A percentile compares a stretch with the other conserved stretches of the same genome.
Conservation (phyloP, 2,888 invertebrate species). For the Microctonus hyperodae region DNA sequence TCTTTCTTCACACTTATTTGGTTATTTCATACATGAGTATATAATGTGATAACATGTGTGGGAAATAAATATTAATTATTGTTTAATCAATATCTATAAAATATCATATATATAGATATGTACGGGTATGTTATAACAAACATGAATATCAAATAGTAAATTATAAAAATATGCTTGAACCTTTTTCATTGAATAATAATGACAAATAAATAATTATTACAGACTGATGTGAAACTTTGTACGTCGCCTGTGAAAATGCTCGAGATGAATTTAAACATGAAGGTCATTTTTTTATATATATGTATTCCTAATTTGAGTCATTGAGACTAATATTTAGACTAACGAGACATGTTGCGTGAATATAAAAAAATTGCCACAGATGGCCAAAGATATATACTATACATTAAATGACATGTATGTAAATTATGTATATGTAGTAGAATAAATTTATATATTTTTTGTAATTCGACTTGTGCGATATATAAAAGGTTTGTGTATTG, state of each 20-base stretch:
- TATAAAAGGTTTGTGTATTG: not conserved
- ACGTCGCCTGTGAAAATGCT: not conserved
- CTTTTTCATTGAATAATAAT: not conserved
- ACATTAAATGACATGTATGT: not conserved
- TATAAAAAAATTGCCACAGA: too few species aligned
- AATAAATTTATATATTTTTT: not conserved
- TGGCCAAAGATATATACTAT: constrained; percentile 6
- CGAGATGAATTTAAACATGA: constrained; percentile 24
- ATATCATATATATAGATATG: too few species aligned
- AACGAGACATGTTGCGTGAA: not conserved
- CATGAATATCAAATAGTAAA: not conserved
- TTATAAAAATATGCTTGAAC: not conserved
- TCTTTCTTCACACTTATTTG: not conserved
- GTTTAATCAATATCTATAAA: too few species aligned
- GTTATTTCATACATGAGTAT: not conserved
- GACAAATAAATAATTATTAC: not conserved
- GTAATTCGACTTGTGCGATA: too few species aligned
- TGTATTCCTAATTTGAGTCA: not conserved
- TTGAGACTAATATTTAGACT: not conserved
- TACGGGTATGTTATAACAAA: too few species aligned
- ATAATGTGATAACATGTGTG: too few species aligned
- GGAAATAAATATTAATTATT: too few species aligned
- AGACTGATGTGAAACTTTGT: not conserved
- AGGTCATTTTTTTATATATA: constrained; percentile 6
- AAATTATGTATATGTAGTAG: too few species aligned